phyloP scores from a whole-genome alignment of 2,113 vertebrate species.

The Hydrolagus affinis region DNA sequence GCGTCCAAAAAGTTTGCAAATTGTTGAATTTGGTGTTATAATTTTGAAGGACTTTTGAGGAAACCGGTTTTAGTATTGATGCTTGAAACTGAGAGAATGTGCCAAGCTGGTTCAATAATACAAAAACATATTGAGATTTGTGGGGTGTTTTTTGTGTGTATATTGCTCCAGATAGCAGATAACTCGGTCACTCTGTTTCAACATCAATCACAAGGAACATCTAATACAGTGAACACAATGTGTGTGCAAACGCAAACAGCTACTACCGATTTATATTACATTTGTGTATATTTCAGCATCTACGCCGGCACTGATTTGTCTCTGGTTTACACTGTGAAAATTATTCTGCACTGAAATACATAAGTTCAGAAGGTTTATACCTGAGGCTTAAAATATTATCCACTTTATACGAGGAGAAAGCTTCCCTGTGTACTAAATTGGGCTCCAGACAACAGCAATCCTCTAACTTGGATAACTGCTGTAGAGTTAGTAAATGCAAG shows the following conservation, averaged over 20 bases:
- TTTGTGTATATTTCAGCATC: background rate
- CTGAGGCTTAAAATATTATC: background rate
- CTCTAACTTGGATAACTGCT: background rate
- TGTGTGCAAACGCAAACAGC: background rate
- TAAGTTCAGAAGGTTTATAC: background rate
- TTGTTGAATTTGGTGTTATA: no score
- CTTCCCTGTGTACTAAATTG: no score
- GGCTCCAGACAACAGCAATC: background rate
- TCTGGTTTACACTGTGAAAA: conserved; percentile 1
- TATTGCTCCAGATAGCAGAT: background rate
- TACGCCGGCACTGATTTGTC: background rate
- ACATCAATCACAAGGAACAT: background rate
- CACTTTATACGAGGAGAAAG: background rate
- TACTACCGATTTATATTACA: background rate
- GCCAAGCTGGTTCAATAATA: no score
- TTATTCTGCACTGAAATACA: background rate
- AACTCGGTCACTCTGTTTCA: background rate
- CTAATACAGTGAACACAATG: background rate
- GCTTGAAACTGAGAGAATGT: no score
- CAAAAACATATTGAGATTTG: no score
- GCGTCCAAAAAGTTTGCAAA: no score
- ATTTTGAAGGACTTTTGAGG: no score
- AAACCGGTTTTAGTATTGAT: no score
- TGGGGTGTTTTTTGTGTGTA: no score
- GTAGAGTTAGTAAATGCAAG: background rate